Evolutionary conservation across 2,888 invertebrate species (phyloP).

Genomic region (Sinhomidia bicolor): DNA sequence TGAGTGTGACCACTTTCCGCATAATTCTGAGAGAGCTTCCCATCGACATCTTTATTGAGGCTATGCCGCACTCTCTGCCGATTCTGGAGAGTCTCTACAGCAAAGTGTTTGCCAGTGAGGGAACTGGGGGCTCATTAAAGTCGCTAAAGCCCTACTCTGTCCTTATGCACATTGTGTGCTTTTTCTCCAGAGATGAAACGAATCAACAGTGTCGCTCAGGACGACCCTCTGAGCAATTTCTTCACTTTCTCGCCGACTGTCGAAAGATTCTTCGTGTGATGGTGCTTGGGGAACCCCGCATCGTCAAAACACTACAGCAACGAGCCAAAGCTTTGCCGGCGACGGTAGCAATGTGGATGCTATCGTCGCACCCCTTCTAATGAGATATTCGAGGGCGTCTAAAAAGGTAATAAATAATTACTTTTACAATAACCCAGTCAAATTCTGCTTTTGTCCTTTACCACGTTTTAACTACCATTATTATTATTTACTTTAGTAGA

Average conservation of each 20-base stretch:
- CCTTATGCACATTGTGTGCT: conserved; percentile 92
- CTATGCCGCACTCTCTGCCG: conserved; percentile 93
- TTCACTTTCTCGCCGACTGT: conserved; percentile 82
- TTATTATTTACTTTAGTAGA: background rate
- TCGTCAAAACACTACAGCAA: conserved; percentile 86
- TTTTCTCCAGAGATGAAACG: conserved; percentile 83
- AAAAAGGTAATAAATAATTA: conserved; percentile 82
- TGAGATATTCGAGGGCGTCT: conserved; percentile 83
- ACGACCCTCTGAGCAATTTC: conserved; percentile 66
- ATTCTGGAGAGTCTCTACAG: conserved; percentile 91
- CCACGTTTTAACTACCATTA: background rate
- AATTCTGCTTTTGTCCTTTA: background rate
- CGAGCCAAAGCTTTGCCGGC: conserved; percentile 86
- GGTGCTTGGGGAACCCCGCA: conserved; percentile 83
- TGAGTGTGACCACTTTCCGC: conserved; percentile 91
- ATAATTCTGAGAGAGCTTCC: conserved; percentile 87
- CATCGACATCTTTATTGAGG: conserved; percentile 93
- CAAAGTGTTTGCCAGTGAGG: conserved; percentile 83
- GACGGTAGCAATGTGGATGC: conserved; percentile 84
- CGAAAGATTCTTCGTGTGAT: conserved; percentile 83
- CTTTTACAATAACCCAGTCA: no score
- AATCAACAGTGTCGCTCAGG: conserved; percentile 70
- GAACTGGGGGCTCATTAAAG: conserved; percentile 82
- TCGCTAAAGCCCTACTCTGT: conserved; percentile 87
- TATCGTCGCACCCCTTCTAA: conserved; percentile 84